These are phyloP conservation scores for Dunckerocampus dactyliophorus DNA, from an alignment of 2,113 vertebrate genomes.

Conservation along the genomic window DNA sequence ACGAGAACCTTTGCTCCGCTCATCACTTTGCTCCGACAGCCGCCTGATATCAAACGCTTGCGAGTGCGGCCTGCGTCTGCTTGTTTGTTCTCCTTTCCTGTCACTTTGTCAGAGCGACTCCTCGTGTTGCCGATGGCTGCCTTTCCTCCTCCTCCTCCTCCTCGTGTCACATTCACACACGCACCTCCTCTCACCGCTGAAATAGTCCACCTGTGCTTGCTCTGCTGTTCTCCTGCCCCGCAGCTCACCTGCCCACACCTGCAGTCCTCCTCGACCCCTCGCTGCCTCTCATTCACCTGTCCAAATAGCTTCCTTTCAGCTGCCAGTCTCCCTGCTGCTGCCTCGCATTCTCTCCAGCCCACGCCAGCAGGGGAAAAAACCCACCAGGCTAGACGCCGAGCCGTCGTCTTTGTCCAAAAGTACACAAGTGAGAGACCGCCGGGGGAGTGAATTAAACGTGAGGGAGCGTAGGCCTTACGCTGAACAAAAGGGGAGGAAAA, in stretches of 20 bases:
- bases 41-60: too few relatives aligned
- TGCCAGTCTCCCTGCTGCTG: slow-evolving; percentile 20
- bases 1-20: too few relatives aligned
- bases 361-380: slow-evolving; percentile 15
- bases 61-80: too few relatives aligned
- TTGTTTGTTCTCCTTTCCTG: too few relatives aligned
- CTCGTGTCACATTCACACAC: too few relatives aligned
- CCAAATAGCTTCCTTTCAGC: slow-evolving; percentile 42
- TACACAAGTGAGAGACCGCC: slow-evolving; percentile 5
- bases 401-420: slow-evolving; percentile 11
- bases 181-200: too few relatives aligned
- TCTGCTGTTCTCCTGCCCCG: slow-evolving; percentile 6
- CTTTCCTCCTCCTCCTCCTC: too few relatives aligned
- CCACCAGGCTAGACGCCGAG: slow-evolving; percentile 5
- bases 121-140: too few relatives aligned
- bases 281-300: slow-evolving; percentile 49
- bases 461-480: background rate
- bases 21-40: too few relatives aligned
- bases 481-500: background rate
- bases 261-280: slow-evolving; percentile 25
- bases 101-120: too few relatives aligned
- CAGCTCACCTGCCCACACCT: slow-evolving; percentile 18
- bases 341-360: slow-evolving; percentile 42
- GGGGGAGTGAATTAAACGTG: slow-evolving; percentile 23
- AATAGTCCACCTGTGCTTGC: too few relatives aligned